Conservation (phyloP, 2,113 vertebrate genomes). For the Macrotis lagotis region DNA sequence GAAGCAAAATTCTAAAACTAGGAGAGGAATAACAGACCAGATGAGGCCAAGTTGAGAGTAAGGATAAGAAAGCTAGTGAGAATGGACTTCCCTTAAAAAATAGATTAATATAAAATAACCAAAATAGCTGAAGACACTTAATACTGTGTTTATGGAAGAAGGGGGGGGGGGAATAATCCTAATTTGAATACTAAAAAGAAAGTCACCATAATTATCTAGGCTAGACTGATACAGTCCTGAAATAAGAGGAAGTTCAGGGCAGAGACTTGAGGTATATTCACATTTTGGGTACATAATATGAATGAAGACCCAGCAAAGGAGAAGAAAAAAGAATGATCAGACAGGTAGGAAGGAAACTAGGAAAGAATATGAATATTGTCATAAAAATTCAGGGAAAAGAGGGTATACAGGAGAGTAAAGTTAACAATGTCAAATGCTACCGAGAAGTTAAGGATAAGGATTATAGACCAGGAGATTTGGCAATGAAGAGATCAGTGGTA, state of each 20-base stretch:
- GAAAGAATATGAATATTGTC: no score
- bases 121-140: not conserved
- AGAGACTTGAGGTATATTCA: no score
- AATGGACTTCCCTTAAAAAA: not conserved
- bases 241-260: not conserved
- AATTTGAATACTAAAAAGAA: not conserved
- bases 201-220: not conserved
- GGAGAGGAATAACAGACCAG: not conserved
- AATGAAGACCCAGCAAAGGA: no score
- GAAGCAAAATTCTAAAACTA: not conserved
- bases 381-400: no score
- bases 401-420: no score
- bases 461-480: no score
- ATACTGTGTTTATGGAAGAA: not conserved
- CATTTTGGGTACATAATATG: no score
- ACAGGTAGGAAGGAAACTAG: no score
- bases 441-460: no score
- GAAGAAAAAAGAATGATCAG: no score
- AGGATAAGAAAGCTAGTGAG: not conserved
- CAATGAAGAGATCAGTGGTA: no score
- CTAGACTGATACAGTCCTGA: not conserved
- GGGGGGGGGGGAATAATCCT: not conserved
- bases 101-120: not conserved
- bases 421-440: no score
- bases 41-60: not conserved